These are phyloP conservation scores for Melanargia galathea DNA, from an alignment of 2,888 invertebrate species.

Conservation along the genomic window DNA sequence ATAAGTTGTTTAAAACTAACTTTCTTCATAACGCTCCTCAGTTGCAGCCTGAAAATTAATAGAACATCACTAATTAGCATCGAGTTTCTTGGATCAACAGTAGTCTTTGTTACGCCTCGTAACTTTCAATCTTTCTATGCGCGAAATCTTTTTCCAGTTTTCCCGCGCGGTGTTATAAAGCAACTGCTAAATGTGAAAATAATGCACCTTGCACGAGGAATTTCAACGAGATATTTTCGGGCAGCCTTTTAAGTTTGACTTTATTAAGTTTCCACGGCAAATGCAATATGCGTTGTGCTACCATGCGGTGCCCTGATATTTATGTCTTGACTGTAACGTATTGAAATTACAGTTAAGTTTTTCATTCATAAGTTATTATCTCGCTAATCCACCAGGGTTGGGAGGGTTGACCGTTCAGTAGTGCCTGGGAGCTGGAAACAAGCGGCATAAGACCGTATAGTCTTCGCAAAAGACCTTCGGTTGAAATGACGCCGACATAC, in stretches of 20 bases:
- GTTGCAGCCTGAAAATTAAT: not conserved
- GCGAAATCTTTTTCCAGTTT: slow-evolving; percentile 25
- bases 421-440: too few species aligned
- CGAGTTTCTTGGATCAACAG: not conserved
- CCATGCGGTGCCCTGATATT: slow-evolving; percentile 4
- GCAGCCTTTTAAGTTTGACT: slow-evolving; percentile 43
- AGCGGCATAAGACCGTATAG: too few species aligned
- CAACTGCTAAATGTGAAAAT: slow-evolving; percentile 42
- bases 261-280: slow-evolving; percentile 63
- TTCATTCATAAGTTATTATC: too few species aligned
- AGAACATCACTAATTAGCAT: not conserved
- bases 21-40: not conserved
- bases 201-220: slow-evolving; percentile 39
- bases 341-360: not conserved
- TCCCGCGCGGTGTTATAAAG: slow-evolving; percentile 29
- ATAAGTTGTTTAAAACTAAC: not conserved
- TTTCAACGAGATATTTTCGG: slow-evolving; percentile 40
- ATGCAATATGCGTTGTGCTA: slow-evolving; percentile 45
- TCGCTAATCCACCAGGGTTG: too few species aligned
- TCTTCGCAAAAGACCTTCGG: too few species aligned
- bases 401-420: too few species aligned
- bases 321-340: not conserved
- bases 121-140: slow-evolving; percentile 26
- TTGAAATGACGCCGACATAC: too few species aligned
- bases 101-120: not conserved